Conservation (phyloP, 1,140 invertebrate genomes). For the Ostrea denselamellosa region DNA sequence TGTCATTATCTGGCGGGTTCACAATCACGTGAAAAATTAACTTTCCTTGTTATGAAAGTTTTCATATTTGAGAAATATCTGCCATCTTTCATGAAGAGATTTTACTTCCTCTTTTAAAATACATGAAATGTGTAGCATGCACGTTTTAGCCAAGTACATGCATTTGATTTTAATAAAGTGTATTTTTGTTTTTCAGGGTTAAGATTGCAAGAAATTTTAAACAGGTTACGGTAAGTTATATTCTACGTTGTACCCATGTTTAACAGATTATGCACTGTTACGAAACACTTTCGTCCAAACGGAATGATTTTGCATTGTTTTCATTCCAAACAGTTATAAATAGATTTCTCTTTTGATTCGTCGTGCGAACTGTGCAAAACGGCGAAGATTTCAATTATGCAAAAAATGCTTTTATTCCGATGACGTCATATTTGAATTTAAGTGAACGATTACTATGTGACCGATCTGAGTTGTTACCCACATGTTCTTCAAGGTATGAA, state of each 20-base stretch:
- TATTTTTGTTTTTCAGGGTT: conserved; percentile 72
- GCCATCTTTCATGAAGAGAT: neutral
- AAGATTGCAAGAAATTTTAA: conserved; percentile 78
- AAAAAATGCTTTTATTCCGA: neutral
- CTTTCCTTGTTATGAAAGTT: neutral
- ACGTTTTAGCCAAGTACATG: too few relatives aligned
- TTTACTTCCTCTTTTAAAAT: neutral
- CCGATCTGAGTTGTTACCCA: neutral
- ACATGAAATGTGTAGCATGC: too few relatives aligned
- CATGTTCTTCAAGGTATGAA: conserved; percentile 15
- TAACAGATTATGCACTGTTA: neutral
- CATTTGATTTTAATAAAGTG: neutral
- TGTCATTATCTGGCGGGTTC: neutral
- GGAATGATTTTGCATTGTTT: neutral
- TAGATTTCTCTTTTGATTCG: neutral
- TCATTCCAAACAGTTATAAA: neutral
- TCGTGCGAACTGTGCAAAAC: neutral
- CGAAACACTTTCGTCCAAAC: neutral
- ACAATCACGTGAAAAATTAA: neutral
- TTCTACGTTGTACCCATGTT: neutral
- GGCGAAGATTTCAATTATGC: neutral
- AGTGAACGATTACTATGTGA: conserved; percentile 14
- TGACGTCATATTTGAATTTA: conserved; percentile 26
- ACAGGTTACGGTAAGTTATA: conserved; percentile 83
- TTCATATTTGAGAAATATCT: neutral